A percentile compares a stretch with the other conserved stretches of the same genome.
phyloP scores from a whole-genome alignment of 2,797 vertebrate species.

The Eupleurogrammus muticus region DNA sequence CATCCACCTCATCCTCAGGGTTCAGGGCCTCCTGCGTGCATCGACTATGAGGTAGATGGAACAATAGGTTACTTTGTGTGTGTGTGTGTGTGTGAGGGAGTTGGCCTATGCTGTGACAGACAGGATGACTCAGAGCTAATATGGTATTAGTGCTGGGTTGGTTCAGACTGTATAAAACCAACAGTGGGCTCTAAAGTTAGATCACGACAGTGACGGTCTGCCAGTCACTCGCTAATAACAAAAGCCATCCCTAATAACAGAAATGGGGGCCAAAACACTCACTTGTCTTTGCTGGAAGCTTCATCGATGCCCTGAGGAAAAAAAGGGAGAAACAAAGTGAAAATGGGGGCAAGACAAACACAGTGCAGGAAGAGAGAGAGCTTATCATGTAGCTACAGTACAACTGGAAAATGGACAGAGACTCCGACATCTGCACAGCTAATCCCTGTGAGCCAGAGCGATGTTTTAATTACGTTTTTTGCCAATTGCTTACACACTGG shows the following conservation, averaged over 20 bases:
- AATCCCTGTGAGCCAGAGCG: conserved; percentile 79
- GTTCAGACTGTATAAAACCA: conserved; percentile 60
- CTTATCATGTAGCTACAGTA: conserved; percentile 66
- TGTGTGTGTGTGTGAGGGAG: conserved; percentile 22
- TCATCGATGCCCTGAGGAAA: conserved; percentile 93
- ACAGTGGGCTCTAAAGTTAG: conserved; percentile 59
- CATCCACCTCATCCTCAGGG: conserved; percentile 95
- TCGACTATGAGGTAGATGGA: conserved; percentile 80
- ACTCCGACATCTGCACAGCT: conserved; percentile 79
- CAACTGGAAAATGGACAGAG: conserved; percentile 71
- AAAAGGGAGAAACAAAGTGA: conserved; percentile 43
- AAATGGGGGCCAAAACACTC: conserved; percentile 77
- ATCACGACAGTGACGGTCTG: conserved; percentile 50
- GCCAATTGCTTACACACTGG: too few relatives aligned
- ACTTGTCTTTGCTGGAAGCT: conserved; percentile 97
- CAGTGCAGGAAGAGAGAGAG: conserved; percentile 53
- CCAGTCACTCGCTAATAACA: conserved; percentile 46
- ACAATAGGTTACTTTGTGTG: conserved; percentile 53
- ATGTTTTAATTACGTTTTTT: conserved; percentile 80
- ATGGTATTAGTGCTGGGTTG: conserved; percentile 53
- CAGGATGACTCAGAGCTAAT: conserved; percentile 61
- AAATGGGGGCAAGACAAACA: conserved; percentile 53
- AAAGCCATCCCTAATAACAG: conserved; percentile 35
- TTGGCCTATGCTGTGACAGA: conserved; percentile 46
- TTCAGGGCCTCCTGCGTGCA: conserved; percentile 92